Percentiles rank a stretch among this genome's conserved stretches.
Evolutionary conservation across 1,140 invertebrate genomes (phyloP).

Genomic region (Drosophila orena): DNA sequence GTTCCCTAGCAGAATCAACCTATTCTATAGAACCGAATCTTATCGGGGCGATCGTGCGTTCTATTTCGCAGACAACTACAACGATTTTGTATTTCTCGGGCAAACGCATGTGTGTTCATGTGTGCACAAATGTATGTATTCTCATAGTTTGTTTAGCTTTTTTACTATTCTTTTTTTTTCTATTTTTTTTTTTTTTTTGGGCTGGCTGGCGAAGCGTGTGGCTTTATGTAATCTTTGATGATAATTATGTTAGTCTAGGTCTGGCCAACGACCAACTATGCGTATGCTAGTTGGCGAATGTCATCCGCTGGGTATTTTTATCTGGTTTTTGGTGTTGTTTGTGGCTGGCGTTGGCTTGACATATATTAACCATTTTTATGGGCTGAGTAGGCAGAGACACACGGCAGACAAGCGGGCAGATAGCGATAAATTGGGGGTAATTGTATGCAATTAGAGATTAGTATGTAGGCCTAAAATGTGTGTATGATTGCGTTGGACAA

Average conservation of each 20-base stretch:
- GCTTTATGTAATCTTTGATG: constrained; percentile 54
- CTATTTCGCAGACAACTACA: constrained; percentile 55
- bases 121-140: constrained; percentile 15
- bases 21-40: constrained; percentile 53
- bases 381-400: constrained; percentile 24
- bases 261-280: constrained; percentile 34
- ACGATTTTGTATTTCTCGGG: constrained; percentile 13
- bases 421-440: constrained; percentile 62
- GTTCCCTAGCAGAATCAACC: constrained; percentile 18
- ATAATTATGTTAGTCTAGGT: constrained; percentile 62
- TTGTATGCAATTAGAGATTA: constrained; percentile 45
- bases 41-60: constrained; percentile 74
- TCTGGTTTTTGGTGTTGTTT: constrained; percentile 39
- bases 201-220: constrained; percentile 54
- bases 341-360: constrained; percentile 36
- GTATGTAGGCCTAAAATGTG: no score
- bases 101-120: constrained; percentile 52
- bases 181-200: constrained; percentile 18
- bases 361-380: constrained; percentile 69
- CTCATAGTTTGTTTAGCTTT: constrained; percentile 30
- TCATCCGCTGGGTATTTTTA: constrained; percentile 73
- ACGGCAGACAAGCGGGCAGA: constrained; percentile 43
- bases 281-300: constrained; percentile 33
- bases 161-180: not conserved
- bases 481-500: no score